Conservation (phyloP, 2,888 invertebrate genomes). For the Pollenia angustigena region DNA sequence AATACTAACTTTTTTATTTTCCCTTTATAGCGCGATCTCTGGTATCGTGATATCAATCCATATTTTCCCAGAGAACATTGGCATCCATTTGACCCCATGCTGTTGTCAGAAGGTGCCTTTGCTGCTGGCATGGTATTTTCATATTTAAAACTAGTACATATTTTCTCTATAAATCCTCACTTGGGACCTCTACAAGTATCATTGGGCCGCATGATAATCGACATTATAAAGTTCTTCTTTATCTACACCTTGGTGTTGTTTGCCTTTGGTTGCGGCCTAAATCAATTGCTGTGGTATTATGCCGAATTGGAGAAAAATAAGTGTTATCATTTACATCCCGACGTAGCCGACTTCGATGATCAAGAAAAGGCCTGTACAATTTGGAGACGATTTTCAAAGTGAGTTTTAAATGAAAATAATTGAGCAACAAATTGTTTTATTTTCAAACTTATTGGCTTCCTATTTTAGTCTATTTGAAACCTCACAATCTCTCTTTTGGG, state of each 20-base stretch:
- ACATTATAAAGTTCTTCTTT: conserved; percentile 98
- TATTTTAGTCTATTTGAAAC: conserved; percentile 96
- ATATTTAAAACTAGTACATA: conserved; percentile 97
- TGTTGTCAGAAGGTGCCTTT: conserved; percentile 95
- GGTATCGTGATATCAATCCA: conserved; percentile 88
- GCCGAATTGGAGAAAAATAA: conserved; percentile 94
- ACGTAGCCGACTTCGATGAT: conserved; percentile 92
- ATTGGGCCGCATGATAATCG: conserved; percentile 95
- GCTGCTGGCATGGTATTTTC: conserved; percentile 99
- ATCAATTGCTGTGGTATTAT: conserved; percentile 96
- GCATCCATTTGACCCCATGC: conserved; percentile 98
- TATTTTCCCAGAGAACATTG: conserved; percentile 95
- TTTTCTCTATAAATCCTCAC: conserved; percentile 98
- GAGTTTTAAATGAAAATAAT: conserved; percentile 69
- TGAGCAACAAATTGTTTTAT: background rate
- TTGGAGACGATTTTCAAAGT: conserved; percentile 96
- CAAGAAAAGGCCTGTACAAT: conserved; percentile 93
- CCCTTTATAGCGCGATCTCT: conserved; percentile 87
- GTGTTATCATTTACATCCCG: conserved; percentile 90
- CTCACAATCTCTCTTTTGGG: conserved; percentile 99
- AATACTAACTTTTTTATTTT: background rate
- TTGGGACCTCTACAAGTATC: conserved; percentile 97
- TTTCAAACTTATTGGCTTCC: background rate
- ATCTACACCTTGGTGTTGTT: conserved; percentile 96
- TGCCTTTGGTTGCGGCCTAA: conserved; percentile 98